These are phyloP conservation scores for Tokudaia muenninki DNA, from an alignment of 2,797 vertebrate species.

Conservation along the genomic window DNA sequence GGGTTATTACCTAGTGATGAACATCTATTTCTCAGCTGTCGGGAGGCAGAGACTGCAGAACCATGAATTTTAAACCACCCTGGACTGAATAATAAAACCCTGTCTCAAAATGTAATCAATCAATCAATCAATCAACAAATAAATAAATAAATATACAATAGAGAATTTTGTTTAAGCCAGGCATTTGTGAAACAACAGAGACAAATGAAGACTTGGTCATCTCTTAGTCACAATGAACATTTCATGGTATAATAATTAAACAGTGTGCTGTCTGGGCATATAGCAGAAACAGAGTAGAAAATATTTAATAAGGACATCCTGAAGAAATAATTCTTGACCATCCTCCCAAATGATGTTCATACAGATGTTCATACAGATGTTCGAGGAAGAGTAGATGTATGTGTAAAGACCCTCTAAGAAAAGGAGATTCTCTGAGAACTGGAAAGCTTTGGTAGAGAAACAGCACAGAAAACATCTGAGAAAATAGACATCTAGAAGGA, in stretches of 20 bases:
- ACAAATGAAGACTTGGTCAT: not conserved
- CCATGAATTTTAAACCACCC: not conserved
- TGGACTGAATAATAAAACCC: not conserved
- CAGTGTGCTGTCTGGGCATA: not conserved
- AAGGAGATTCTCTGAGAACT: not conserved
- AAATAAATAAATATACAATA: not conserved
- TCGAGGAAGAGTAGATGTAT: not conserved
- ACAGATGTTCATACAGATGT: not conserved
- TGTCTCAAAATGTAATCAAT: not conserved
- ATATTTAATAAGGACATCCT: not conserved
- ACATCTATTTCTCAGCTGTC: not conserved
- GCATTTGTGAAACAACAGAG: not conserved
- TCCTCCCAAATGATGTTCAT: not conserved
- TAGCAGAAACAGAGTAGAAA: not conserved
- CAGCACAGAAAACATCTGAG: not conserved
- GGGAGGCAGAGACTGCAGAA: not conserved
- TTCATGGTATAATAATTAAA: not conserved
- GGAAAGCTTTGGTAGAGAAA: not conserved
- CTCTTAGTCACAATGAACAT: not conserved
- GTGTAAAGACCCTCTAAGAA: not conserved
- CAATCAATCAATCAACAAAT: not conserved
- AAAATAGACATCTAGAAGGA: not conserved
- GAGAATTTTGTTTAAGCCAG: not conserved
- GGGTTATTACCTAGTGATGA: too few species aligned
- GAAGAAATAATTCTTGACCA: not conserved